Conservation (phyloP, 1,140 invertebrate species). For the Pteromalus puparum region DNA sequence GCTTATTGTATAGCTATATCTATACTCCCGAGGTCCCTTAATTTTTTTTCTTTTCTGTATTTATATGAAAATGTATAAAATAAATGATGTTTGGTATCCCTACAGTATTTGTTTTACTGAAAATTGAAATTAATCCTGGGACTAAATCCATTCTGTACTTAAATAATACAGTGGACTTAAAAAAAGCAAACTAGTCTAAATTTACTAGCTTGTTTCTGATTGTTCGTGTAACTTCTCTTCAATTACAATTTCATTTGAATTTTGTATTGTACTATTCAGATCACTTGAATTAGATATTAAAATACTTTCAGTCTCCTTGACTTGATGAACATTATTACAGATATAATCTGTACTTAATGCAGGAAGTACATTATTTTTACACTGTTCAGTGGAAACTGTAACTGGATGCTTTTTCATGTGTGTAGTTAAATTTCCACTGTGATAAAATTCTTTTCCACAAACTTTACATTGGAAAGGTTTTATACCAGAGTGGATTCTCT, state of each 20-base stretch:
- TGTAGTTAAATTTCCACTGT: slow-evolving; percentile 77
- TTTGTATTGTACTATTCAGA: slow-evolving; percentile 25
- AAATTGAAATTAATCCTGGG: slow-evolving; percentile 32
- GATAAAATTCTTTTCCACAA: slow-evolving; percentile 83
- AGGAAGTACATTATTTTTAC: slow-evolving; percentile 56
- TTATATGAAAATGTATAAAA: slow-evolving; percentile 21
- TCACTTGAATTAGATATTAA: slow-evolving; percentile 39
- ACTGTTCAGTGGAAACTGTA: slow-evolving; percentile 53
- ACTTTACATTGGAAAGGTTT: slow-evolving; percentile 83
- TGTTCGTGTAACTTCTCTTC: slow-evolving; percentile 28
- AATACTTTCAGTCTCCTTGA: slow-evolving; percentile 37
- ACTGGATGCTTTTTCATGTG: slow-evolving; percentile 73
- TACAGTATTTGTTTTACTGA: slow-evolving; percentile 1
- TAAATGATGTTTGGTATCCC: background rate
- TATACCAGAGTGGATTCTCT: slow-evolving; percentile 75
- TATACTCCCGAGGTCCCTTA: too few relatives aligned
- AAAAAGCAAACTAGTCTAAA: slow-evolving; percentile 18
- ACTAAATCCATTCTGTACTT: slow-evolving; percentile 12
- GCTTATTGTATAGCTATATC: too few relatives aligned
- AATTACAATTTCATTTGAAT: slow-evolving; percentile 26
- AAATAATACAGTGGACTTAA: slow-evolving; percentile 24
- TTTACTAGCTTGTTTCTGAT: slow-evolving; percentile 46
- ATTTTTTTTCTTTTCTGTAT: slow-evolving; percentile 23
- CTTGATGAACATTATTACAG: slow-evolving; percentile 37
- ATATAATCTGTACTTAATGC: slow-evolving; percentile 47